Evolutionary conservation across 2,888 invertebrate genomes (phyloP).

Genomic region (Nezara viridula): DNA sequence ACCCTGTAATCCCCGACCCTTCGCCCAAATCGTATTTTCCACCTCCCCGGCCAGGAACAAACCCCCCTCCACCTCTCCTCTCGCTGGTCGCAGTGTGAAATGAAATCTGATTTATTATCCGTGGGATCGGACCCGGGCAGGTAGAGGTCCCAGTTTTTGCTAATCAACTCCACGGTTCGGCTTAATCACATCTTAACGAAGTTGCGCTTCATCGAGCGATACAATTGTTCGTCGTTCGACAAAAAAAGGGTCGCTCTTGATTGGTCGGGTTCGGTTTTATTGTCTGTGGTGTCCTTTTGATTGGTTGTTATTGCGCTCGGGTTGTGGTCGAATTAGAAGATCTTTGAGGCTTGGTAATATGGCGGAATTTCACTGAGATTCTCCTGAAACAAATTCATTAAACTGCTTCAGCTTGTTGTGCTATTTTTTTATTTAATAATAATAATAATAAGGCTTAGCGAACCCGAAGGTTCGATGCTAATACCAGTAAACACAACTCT

Average conservation of each 20-base stretch:
- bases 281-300: not conserved
- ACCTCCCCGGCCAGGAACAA: not conserved
- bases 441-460: no score
- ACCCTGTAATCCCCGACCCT: constrained; percentile 44
- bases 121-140: not conserved
- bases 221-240: not conserved
- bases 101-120: constrained; percentile 28
- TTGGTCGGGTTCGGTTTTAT: not conserved
- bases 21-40: constrained; percentile 43
- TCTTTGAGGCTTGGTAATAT: not conserved
- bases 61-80: not conserved
- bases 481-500: no score
- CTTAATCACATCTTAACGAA: constrained; percentile 48
- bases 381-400: no score
- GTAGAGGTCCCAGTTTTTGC: not conserved
- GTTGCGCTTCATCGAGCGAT: constrained; percentile 2
- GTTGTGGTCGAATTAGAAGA: not conserved
- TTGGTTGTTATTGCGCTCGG: not conserved
- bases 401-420: no score
- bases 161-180: constrained; percentile 1
- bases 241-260: not conserved
- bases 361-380: not conserved
- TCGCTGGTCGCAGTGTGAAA: not conserved
- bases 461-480: no score
- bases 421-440: no score